Evolutionary conservation across 1,140 invertebrate species (phyloP), one percentile per base, ranked within the genome.

Genomic region (Arctopsyche grandis): DNA sequence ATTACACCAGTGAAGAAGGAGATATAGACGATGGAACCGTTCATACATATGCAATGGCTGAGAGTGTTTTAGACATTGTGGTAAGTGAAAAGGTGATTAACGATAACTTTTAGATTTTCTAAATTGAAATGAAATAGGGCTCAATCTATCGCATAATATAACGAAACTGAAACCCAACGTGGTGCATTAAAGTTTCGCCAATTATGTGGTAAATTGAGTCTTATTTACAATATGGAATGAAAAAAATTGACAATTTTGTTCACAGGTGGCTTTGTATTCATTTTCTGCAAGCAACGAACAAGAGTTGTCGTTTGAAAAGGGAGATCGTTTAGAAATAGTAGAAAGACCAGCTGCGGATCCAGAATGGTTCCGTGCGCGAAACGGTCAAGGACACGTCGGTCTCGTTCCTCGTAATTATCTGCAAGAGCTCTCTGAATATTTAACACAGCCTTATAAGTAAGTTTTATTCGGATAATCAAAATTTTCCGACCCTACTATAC

Each of bases 351-450:
- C 94, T 9, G 95, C 97, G 75, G 98, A 99, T 91, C 98, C 98
- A 0, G 98, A 99, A 88, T 99, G 98, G 98, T 99, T 96, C 90
- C 94, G 95, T 85, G 98, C 98, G 52, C 91, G 97, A 76, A 99
- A 99, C 89, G 92, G 93, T 60, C 93, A 94, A 85, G 97, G 97
- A 10, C 94, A 94, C 86, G 92, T 96, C 78, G 98, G 98, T 69
- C 91, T 99, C 79, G 97, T 99, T 83, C 98, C 98, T 48, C 91
- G 97, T 79, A 99, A 99, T 90, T 99, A 99, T 90, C 91, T 99
- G 81, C 96, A 96, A 89, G 94, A 96, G 88, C 90, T 96, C 63
- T 94, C 93, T 83, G 95, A 96, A 88, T 96, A 96, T 88, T 89
- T 96, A 83, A 94, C 94, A 71, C 93, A 95, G 85, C 94, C 94